Evolutionary conservation across 2,888 invertebrate genomes (phyloP).

Genomic region (Panzeria rudis): DNA sequence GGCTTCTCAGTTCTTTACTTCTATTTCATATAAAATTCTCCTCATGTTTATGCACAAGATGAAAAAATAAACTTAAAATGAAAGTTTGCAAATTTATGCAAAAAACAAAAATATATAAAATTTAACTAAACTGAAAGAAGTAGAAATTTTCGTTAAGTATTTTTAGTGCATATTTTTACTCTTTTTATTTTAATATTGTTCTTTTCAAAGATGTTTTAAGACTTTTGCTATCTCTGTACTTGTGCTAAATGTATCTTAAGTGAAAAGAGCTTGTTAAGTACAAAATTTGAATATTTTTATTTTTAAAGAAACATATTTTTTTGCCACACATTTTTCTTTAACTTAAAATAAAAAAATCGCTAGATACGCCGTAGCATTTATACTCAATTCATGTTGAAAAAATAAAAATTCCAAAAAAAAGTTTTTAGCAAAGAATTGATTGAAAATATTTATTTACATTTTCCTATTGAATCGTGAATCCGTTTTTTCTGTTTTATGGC

Average conservation of each 20-base stretch:
- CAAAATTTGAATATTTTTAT: slow-evolving; percentile 47
- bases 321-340: not conserved
- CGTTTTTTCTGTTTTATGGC: not conserved
- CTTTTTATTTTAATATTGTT: slow-evolving; percentile 28
- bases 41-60: not conserved
- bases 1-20: not conserved
- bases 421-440: slow-evolving; percentile 29
- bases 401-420: not conserved
- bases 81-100: slow-evolving; percentile 63
- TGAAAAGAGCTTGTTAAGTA: slow-evolving; percentile 56
- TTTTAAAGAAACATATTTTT: not conserved
- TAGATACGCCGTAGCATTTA: not conserved
- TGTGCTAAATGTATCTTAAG: not conserved
- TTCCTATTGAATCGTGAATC: slow-evolving; percentile 10
- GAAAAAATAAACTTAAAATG: slow-evolving; percentile 11
- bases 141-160: slow-evolving; percentile 60
- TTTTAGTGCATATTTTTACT: slow-evolving; percentile 20
- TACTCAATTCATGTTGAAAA: not conserved
- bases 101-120: slow-evolving; percentile 52
- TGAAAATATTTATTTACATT: slow-evolving; percentile 47
- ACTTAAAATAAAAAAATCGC: not conserved
- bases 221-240: slow-evolving; percentile 16
- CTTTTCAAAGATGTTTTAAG: not conserved
- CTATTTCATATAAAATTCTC: not conserved
- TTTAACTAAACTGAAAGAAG: slow-evolving; percentile 50